Conservation (phyloP, 2,797 vertebrate genomes). For the Trichosurus vulpecula region DNA sequence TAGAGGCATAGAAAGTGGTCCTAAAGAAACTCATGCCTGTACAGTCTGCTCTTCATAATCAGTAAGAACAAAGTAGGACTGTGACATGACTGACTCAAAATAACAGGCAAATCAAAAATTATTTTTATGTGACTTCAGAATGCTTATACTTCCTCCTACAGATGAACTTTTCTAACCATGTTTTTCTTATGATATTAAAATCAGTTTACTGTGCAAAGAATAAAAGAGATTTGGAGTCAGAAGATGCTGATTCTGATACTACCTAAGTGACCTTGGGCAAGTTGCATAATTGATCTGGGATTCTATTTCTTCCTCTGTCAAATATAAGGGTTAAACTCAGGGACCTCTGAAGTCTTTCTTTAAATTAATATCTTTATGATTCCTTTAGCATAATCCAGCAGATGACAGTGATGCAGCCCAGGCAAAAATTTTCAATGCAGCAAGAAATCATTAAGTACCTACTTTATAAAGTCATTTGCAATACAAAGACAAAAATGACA, state of each 20-base stretch:
- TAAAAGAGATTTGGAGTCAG: not conserved
- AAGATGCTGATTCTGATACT: not conserved
- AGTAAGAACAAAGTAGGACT: not conserved
- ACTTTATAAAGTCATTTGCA: not conserved
- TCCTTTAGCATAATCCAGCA: not conserved
- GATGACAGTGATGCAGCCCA: not conserved
- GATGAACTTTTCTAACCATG: not conserved
- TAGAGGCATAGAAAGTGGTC: not conserved
- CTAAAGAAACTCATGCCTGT: not conserved
- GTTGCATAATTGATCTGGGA: not conserved
- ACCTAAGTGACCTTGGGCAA: not conserved
- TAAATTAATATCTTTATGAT: not conserved
- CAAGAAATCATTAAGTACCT: not conserved
- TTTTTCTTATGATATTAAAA: not conserved
- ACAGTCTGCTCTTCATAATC: not conserved
- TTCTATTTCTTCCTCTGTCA: not conserved
- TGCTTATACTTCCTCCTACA: not conserved
- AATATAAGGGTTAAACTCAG: not conserved
- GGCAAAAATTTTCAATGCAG: not conserved
- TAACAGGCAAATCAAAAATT: not conserved
- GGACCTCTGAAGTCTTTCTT: not conserved
- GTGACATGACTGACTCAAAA: not conserved
- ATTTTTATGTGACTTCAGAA: not conserved
- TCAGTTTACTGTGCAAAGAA: not conserved
- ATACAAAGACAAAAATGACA: not conserved